phyloP scores from a whole-genome alignment of 2,888 invertebrate species.

The Alentia gelatinosa region DNA sequence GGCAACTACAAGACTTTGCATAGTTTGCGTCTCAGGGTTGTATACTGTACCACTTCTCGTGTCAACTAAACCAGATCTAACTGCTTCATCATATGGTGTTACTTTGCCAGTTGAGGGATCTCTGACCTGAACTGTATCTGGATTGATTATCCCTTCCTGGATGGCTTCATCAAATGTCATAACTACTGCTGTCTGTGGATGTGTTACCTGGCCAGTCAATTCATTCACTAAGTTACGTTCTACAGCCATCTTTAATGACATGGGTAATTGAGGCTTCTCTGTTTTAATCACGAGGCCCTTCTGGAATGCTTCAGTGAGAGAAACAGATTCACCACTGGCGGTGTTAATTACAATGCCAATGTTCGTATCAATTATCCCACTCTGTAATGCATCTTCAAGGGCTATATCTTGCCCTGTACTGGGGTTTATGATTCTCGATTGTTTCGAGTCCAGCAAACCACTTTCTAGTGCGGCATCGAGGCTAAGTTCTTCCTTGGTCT shows the following conservation, averaged over 20 bases:
- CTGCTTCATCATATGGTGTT: slow-evolving; percentile 90
- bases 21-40: background rate
- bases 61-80: slow-evolving; percentile 85
- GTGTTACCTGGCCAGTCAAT: slow-evolving; percentile 86
- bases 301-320: slow-evolving; percentile 89
- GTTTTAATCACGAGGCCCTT: slow-evolving; percentile 83
- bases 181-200: slow-evolving; percentile 82
- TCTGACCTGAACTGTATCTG: slow-evolving; percentile 47
- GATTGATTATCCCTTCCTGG: slow-evolving; percentile 84
- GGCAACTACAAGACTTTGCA: slow-evolving; percentile 1
- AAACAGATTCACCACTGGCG: slow-evolving; percentile 82
- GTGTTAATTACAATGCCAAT: slow-evolving; percentile 83
- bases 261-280: slow-evolving; percentile 15
- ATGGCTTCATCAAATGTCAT: slow-evolving; percentile 85
- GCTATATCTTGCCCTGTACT: slow-evolving; percentile 82
- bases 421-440: slow-evolving; percentile 57
- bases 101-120: slow-evolving; percentile 90
- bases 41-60: slow-evolving; percentile 17
- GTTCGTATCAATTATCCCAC: slow-evolving; percentile 76
- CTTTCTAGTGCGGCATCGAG: slow-evolving; percentile 90
- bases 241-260: slow-evolving; percentile 85
- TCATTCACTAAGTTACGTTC: slow-evolving; percentile 90
- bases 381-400: slow-evolving; percentile 85
- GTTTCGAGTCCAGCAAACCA: slow-evolving; percentile 84
- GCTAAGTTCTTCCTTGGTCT: slow-evolving; percentile 88